Conservation (phyloP, 2,797 vertebrate species). For the Peromyscus melanophrys region DNA sequence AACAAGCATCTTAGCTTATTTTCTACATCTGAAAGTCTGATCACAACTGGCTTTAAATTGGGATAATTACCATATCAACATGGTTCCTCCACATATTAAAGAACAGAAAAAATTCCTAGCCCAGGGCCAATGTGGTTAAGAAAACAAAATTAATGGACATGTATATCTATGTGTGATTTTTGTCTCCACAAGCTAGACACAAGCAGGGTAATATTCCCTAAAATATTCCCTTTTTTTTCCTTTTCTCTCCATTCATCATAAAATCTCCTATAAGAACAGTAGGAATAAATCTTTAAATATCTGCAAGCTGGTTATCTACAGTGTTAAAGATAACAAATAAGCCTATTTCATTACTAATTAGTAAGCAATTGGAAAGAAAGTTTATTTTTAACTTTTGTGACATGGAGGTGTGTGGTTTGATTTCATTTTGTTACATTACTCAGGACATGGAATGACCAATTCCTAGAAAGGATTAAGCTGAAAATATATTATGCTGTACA, state of each 20-base stretch:
- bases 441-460: not conserved
- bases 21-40: constrained; percentile 41
- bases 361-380: constrained; percentile 31
- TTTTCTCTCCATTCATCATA: constrained; percentile 14
- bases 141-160: constrained; percentile 23
- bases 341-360: constrained; percentile 36
- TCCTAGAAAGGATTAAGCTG: not conserved
- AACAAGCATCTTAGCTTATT: constrained; percentile 19
- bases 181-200: constrained; percentile 36
- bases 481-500: not conserved
- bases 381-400: constrained; percentile 47
- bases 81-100: not conserved
- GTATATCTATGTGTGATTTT: constrained; percentile 22
- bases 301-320: constrained; percentile 21
- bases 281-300: constrained; percentile 28
- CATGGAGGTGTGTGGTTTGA: not conserved
- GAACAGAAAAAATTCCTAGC: not conserved
- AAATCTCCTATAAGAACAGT: constrained; percentile 48
- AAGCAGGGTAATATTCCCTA: not conserved
- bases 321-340: constrained; percentile 24
- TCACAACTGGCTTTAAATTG: constrained; percentile 50
- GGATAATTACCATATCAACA: not conserved
- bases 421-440: not conserved
- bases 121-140: not conserved
- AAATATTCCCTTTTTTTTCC: constrained; percentile 55